Evolutionary conservation across 2,888 invertebrate species (phyloP).

Genomic region (Acronicta leporina): DNA sequence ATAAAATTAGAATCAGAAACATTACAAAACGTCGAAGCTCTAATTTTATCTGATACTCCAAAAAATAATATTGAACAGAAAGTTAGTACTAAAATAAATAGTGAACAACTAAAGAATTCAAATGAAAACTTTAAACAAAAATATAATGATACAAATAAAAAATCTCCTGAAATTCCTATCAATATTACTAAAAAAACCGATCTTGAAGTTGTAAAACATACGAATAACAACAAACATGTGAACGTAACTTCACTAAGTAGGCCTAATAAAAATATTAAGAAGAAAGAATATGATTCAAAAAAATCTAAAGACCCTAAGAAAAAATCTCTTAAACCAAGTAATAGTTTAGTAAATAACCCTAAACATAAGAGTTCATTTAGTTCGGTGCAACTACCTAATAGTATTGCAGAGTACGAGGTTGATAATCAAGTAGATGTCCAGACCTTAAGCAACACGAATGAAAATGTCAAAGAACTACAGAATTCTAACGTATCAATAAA

Average conservation of each 20-base stretch:
- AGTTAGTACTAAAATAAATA: slow-evolving; percentile 1
- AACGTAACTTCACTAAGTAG: background rate
- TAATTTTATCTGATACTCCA: slow-evolving; percentile 1
- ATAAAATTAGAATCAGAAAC: background rate
- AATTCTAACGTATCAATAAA: background rate
- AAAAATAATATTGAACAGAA: background rate
- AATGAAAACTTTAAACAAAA: background rate
- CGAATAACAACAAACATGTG: background rate
- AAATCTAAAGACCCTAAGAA: slow-evolving; percentile 1
- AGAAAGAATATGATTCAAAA: background rate
- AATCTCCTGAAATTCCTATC: background rate
- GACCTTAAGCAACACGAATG: background rate
- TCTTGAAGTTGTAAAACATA: background rate
- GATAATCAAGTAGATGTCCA: background rate
- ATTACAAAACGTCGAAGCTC: background rate
- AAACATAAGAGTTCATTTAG: background rate
- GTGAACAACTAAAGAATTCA: background rate
- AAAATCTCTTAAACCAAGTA: background rate
- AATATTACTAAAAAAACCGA: background rate
- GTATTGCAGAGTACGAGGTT: background rate
- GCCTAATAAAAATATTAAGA: background rate
- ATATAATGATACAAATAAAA: background rate
- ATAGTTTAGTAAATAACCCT: background rate
- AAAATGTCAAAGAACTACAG: background rate
- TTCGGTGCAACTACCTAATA: slow-evolving; percentile 1